Conservation (phyloP, 2,797 vertebrate species). For the Leptodactylus fallax region DNA sequence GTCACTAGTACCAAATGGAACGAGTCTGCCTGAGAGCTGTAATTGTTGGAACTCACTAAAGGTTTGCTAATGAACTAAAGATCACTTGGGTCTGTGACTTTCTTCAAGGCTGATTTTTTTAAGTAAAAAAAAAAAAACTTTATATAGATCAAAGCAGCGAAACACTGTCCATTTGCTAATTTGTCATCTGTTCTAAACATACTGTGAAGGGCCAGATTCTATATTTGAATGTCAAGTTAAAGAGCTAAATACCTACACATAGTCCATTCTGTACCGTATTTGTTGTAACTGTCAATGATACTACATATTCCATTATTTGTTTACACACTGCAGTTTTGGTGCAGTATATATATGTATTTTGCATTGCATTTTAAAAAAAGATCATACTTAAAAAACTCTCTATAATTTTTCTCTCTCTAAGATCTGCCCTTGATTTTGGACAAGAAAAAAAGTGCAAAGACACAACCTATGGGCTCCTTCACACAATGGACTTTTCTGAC, state of each 20-base stretch:
- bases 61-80: slow-evolving; percentile 88
- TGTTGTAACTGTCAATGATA: slow-evolving; percentile 57
- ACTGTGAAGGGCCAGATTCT: not conserved
- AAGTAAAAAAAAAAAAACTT: slow-evolving; percentile 73
- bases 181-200: slow-evolving; percentile 72
- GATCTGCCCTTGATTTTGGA: no score
- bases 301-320: not conserved
- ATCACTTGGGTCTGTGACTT: slow-evolving; percentile 77
- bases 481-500: no score
- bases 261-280: not conserved
- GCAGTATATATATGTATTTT: not conserved
- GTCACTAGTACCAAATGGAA: slow-evolving; percentile 68
- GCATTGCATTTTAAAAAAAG: not conserved
- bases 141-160: slow-evolving; percentile 82
- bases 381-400: no score
- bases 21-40: slow-evolving; percentile 80
- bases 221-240: not conserved
- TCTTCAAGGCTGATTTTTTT: slow-evolving; percentile 74
- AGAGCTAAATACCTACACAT: not conserved
- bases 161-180: slow-evolving; percentile 79
- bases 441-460: no score
- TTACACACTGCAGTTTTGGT: not conserved
- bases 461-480: no score
- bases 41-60: slow-evolving; percentile 88
- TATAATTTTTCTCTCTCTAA: no score